Evolutionary conservation across 2,888 invertebrate species (phyloP).

Genomic region (Ferdinandea cuprea): DNA sequence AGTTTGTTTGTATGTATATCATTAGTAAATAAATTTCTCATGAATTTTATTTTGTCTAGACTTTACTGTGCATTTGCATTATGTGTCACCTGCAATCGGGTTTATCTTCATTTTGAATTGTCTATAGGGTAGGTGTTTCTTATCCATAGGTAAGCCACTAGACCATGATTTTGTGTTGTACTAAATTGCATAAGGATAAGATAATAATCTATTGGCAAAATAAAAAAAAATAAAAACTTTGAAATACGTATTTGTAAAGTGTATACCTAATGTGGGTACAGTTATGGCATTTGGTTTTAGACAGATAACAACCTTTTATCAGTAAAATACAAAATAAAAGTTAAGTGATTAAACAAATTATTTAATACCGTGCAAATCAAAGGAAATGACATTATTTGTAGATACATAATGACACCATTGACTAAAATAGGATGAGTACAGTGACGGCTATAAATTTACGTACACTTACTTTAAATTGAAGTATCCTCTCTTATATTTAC

Average conservation of each 20-base stretch:
- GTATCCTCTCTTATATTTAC: too few species aligned
- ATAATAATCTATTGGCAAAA: not conserved
- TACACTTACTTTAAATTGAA: too few species aligned
- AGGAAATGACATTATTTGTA: not conserved
- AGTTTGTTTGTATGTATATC: too few species aligned
- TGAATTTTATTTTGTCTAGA: not conserved
- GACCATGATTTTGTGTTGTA: not conserved
- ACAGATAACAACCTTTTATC: constrained; percentile 13
- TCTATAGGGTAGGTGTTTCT: not conserved
- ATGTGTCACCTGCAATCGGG: not conserved
- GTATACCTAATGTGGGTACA: not conserved
- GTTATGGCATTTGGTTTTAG: not conserved
- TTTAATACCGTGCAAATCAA: not conserved
- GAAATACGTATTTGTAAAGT: not conserved
- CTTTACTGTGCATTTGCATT: not conserved
- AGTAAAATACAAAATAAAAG: not conserved
- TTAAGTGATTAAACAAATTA: not conserved
- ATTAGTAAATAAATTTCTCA: not conserved
- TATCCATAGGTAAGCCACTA: constrained; percentile 8
- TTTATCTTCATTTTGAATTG: not conserved
- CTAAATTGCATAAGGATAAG: constrained; percentile 6
- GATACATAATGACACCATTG: constrained; percentile 16
- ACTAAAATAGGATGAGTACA: constrained; percentile 1
- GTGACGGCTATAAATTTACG: too few species aligned
- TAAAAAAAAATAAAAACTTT: not conserved